phyloP scores from a whole-genome alignment of 2,888 invertebrate species.

The Andrena bucephala region DNA sequence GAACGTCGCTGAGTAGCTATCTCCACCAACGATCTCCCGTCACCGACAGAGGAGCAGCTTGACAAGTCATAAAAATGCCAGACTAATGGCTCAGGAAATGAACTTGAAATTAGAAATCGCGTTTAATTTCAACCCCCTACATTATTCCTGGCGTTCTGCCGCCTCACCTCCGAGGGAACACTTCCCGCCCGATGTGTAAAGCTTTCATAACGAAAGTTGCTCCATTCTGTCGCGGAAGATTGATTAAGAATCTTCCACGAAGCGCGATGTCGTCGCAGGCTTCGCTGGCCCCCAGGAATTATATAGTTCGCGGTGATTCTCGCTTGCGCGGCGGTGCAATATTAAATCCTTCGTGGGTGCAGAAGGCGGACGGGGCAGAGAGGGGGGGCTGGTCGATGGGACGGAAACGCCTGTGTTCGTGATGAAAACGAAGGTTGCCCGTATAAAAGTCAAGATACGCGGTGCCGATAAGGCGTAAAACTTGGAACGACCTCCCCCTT shows the following conservation, averaged over 20 bases:
- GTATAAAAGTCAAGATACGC: constrained; percentile 42
- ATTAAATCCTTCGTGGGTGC: neutral
- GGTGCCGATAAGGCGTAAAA: constrained; percentile 60
- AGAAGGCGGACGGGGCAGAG: neutral
- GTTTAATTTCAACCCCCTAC: no score
- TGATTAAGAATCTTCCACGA: constrained; percentile 21
- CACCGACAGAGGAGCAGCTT: no score
- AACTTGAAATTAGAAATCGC: no score
- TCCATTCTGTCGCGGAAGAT: constrained; percentile 6
- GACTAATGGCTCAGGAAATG: no score
- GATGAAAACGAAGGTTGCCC: constrained; percentile 47
- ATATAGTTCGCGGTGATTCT: neutral
- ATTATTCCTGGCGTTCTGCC: no score
- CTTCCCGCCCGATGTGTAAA: neutral
- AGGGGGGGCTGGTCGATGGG: neutral
- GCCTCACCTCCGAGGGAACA: neutral
- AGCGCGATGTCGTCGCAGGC: neutral
- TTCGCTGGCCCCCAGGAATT: constrained; percentile 1
- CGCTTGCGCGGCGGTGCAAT: neutral
- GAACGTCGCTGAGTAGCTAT: no score
- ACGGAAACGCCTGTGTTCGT: neutral
- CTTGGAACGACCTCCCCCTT: constrained; percentile 41
- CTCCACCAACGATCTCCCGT: no score
- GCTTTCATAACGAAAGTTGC: neutral
- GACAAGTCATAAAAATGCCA: no score